Percentiles rank a stretch among this genome's conserved stretches.
Evolutionary conservation across 2,888 invertebrate species (phyloP).

Genomic region (Acheta domesticus): DNA sequence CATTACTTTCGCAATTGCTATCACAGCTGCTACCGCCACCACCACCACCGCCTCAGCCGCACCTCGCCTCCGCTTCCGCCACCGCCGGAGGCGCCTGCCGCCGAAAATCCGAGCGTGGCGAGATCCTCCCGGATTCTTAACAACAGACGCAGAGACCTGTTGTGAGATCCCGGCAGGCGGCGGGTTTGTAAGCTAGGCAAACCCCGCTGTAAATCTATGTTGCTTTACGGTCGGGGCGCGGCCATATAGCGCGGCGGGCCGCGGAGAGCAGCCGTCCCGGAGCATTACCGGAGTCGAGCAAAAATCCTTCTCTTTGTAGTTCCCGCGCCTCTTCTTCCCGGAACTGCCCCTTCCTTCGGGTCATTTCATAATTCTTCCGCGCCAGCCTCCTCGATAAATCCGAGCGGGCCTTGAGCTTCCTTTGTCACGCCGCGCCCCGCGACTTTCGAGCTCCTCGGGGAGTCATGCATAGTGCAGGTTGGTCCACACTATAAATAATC

Average conservation of each 20-base stretch:
- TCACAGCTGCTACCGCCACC: not conserved
- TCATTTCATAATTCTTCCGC: conserved; percentile 18
- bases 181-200: not conserved
- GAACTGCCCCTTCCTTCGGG: not conserved
- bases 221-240: not conserved
- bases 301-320: conserved; percentile 5
- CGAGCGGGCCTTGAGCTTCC: not conserved
- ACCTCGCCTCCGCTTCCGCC: not conserved
- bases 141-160: not conserved
- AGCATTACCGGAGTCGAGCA: not conserved
- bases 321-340: not conserved
- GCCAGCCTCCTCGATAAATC: not conserved
- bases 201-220: conserved; percentile 18
- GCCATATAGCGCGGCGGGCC: not conserved
- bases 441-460: not conserved
- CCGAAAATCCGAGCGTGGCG: not conserved
- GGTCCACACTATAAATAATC: not conserved
- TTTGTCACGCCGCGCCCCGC: not conserved
- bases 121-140: not conserved
- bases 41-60: not conserved
- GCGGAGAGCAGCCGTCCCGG: not conserved
- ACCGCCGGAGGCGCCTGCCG: not conserved
- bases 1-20: no score
- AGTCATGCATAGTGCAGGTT: conserved; percentile 9
- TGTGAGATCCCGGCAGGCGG: conserved; percentile 7